Percentiles rank a stretch among this genome's conserved stretches.
Conservation (phyloP, 2,888 invertebrate species). For the Hemistola chrysoprasaria region DNA sequence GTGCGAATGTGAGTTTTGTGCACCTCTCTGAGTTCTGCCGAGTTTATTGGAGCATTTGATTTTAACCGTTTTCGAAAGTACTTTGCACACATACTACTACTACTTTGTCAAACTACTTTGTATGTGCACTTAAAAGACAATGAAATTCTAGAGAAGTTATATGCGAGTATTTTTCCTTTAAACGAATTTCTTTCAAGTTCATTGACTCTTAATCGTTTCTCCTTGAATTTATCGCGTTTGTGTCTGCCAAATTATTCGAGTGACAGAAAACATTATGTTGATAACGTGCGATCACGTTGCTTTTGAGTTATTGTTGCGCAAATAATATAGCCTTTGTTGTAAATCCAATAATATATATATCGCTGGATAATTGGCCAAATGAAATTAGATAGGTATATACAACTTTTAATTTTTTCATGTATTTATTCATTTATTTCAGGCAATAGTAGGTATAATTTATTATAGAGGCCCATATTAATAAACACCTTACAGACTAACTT, state of each 20-base stretch:
- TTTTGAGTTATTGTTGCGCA: conserved; percentile 6
- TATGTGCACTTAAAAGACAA: background rate
- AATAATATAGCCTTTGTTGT: background rate
- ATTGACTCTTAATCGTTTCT: conserved; percentile 67
- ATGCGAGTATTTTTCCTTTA: background rate
- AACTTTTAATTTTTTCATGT: too few relatives aligned
- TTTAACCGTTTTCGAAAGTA: conserved; percentile 4
- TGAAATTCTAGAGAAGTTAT: background rate
- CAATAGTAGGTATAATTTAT: too few relatives aligned
- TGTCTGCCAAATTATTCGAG: conserved; percentile 50
- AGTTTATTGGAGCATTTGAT: conserved; percentile 2
- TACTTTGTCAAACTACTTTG: background rate
- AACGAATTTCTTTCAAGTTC: conserved; percentile 59
- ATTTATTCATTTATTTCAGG: too few relatives aligned
- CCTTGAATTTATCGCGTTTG: conserved; percentile 68
- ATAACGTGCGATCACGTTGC: conserved; percentile 18
- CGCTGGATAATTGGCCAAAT: too few relatives aligned
- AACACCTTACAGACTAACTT: too few relatives aligned
- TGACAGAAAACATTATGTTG: conserved; percentile 21
- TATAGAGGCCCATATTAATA: too few relatives aligned
- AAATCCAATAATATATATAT: conserved; percentile 1
- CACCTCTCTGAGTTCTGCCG: background rate
- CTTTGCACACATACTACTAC: conserved; percentile 1
- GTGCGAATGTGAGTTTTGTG: conserved; percentile 1
- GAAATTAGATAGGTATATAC: too few relatives aligned